These are phyloP conservation scores for Heteronetta atricapilla DNA, from an alignment of 2,113 vertebrate species.

Conservation along the genomic window DNA sequence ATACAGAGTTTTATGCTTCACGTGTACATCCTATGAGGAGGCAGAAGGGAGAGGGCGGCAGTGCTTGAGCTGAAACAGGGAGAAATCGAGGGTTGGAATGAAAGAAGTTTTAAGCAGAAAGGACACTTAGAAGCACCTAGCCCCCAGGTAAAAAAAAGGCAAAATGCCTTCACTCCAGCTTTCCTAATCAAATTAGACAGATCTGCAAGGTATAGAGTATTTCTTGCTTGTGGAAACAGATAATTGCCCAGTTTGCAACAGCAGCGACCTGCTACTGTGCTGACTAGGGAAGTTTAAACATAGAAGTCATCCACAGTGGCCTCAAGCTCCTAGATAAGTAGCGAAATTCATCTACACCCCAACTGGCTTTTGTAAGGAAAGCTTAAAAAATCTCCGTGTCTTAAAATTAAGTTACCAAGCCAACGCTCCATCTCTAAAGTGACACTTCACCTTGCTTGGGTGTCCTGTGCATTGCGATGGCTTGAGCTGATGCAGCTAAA, in stretches of 20 bases:
- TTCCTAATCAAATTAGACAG: conserved; percentile 31
- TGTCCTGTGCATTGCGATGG: conserved; percentile 3
- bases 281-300: conserved; percentile 51
- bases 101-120: not conserved
- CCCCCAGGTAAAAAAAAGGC: not conserved
- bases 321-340: conserved; percentile 19
- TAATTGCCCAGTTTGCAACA: conserved; percentile 28
- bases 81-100: not conserved
- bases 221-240: conserved; percentile 26
- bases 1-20: not conserved
- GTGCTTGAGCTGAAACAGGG: not conserved
- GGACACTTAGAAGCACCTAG: not conserved
- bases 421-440: conserved; percentile 21
- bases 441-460: conserved; percentile 27
- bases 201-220: conserved; percentile 6
- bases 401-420: conserved; percentile 60
- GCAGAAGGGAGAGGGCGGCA: not conserved
- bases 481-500: not conserved
- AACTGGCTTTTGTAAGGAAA: conserved; percentile 37
- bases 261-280: not conserved
- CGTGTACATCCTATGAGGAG: not conserved
- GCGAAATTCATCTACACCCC: not conserved
- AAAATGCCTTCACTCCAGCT: conserved; percentile 6
- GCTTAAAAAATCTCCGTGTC: not conserved
- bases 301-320: not conserved